Evolutionary conservation across 2,888 invertebrate species (phyloP), one percentile per base, ranked within the genome.

Genomic region (Formica aserva): DNA sequence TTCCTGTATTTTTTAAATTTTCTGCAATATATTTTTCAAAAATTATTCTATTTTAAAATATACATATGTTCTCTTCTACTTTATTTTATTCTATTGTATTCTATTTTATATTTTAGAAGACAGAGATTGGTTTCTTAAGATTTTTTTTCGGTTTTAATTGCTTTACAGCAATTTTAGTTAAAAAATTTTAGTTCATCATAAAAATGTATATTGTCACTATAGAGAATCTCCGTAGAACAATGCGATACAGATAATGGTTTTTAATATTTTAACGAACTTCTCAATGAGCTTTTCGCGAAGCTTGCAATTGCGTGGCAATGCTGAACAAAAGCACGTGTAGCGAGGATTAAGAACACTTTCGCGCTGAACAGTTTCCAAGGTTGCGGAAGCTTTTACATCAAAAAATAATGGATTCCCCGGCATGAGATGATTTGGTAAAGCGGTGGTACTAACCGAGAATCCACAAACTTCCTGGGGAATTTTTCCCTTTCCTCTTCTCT

Each of bases 381-480:
- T 22, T 69, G 67, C n/a, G 67, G 83, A 62, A 85, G 82, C 78
- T 82, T 88, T 87, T 80, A 74, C 89, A 88, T 86, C 81, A 83
- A 83, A 78, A 83, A 89, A 87, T 88, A 89, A 87, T 88, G 84
- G 84, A 84, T 85, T 83, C 55, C 76, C 69, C 85, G 75, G 66
- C 55, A 41, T 66, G 85, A 88, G 87, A 85, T 85, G 89, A 89
- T 89, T 83, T 69, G 52, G 63, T 60, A 69, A 77, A 81, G 65
- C 85, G 74, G 77, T 85, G 74, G 66, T 75, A 84, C 82, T 62
- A 69, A 65, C 71, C 65, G 74, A 78, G 41, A 77, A 89, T 88
- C 72, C 63, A 74, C 77, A 38, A 69, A 67, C 77, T 85, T 84
- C 72, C 22, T 60, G 22, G 86, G 84, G 85, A 87, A 87, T 85